Evolutionary conservation across 2,797 vertebrate genomes (phyloP), one percentile per base, ranked within the genome.

Genomic region (Parotocinclus haroldoi): DNA sequence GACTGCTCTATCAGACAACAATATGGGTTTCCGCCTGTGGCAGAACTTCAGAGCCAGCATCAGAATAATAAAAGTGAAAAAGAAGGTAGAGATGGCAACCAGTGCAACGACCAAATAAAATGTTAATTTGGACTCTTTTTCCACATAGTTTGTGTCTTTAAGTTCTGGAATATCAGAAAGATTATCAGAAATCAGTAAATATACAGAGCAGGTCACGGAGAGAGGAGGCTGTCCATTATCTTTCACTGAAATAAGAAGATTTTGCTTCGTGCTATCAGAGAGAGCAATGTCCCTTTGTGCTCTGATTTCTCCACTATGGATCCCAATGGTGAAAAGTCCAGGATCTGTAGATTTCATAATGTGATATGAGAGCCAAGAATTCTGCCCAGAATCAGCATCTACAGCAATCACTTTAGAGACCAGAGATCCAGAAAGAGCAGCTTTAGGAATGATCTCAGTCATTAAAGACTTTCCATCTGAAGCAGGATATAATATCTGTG

Each of bases 301-400:
- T 77, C 87, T 87, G 74, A 84, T 82, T 58, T 82, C 80, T 76
- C 80, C 82, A 38, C 78, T 83, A 66, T 83, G 75, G 8, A 78
- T 46, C 67, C 84, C 90, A 49, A 95, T 88, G 0, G 74, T 78
- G 72, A 95, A 95, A 68, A 93, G 90, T 69, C 89, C 90, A 53
- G 89, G 75, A 77, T 93, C 91, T 12, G 91, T 83, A 53, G 89
- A 86, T 65, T 59, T 75, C 9, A 71, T 10, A 40, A 74, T 74
- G 36, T 74, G 60, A 69, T 74, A 74, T 45, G 72, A 74, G 12
- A 74, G 66, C 72, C 72, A 74, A 27, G 66, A 60, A 6, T 71
- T 71, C 58, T 76, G 74, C 59, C 74, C 74, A 70, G 71, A 76
- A 53, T 76, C 70, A 44, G 63, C 66, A 63, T 76, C 74, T 19